Evolutionary conservation across 2,797 vertebrate species (phyloP).

Genomic region (Macropus fuliginosus): DNA sequence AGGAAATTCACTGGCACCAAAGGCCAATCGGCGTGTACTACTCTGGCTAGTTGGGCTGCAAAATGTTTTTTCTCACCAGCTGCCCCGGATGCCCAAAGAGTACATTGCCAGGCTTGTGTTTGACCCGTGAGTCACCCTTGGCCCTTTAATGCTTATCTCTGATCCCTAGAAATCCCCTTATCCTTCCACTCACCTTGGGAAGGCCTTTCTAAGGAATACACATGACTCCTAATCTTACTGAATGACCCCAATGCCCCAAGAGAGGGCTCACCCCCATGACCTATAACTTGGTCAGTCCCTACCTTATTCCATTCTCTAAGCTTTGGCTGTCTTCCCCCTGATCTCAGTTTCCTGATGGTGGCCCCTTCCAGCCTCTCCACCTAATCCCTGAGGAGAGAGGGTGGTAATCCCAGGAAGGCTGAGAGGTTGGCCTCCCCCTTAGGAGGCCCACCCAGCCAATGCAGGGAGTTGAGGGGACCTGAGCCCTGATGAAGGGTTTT

Average conservation of each 20-base stretch:
- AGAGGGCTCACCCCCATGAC: not conserved
- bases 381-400: not conserved
- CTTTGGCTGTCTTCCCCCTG: not conserved
- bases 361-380: not conserved
- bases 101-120: conserved; percentile 99
- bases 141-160: not conserved
- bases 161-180: not conserved
- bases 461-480: not conserved
- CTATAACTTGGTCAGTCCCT: not conserved
- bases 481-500: not conserved
- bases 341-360: not conserved
- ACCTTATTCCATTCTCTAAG: not conserved
- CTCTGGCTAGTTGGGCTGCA: conserved; percentile 99
- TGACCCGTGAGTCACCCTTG: conserved; percentile 91
- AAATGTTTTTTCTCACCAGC: conserved; percentile 98
- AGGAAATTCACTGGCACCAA: conserved; percentile 97
- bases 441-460: not conserved
- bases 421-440: not conserved
- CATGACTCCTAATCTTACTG: not conserved
- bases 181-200: not conserved
- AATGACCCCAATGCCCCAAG: not conserved
- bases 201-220: too few species aligned
- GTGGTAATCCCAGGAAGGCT: not conserved
- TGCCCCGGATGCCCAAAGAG: conserved; percentile 99
- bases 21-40: conserved; percentile 98